Conservation (phyloP, 2,113 vertebrate species). For the Nothobranchius kuhntae region DNA sequence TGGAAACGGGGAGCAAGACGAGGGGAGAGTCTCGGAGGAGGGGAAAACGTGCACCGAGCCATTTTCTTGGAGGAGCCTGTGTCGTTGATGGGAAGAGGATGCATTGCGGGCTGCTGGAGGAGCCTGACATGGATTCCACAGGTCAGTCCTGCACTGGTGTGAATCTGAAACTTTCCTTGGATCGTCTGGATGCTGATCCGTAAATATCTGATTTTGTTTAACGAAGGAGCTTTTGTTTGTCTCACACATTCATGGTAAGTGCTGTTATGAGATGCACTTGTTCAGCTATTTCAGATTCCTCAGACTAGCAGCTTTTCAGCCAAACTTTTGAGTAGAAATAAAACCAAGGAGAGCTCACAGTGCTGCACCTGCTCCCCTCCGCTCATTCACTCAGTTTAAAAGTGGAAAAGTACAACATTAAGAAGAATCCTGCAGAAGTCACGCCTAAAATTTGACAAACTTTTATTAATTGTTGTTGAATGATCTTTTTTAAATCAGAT, state of each 20-base stretch:
- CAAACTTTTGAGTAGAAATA: not conserved
- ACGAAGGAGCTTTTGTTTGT: slow-evolving; percentile 1
- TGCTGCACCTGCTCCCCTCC: slow-evolving; percentile 27
- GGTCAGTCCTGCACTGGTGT: slow-evolving; percentile 84
- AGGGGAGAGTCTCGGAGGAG: slow-evolving; percentile 65
- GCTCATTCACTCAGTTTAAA: not conserved
- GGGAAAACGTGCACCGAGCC: slow-evolving; percentile 73
- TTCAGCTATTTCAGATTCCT: not conserved
- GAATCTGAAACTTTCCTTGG: slow-evolving; percentile 35
- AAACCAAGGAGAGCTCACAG: slow-evolving; percentile 3
- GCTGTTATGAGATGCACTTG: slow-evolving; percentile 1
- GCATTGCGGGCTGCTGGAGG: slow-evolving; percentile 99
- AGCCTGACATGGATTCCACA: slow-evolving; percentile 99
- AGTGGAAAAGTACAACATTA: not conserved
- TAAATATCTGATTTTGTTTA: not conserved
- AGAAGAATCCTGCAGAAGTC: not conserved
- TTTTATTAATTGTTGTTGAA: no score
- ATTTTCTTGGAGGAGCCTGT: slow-evolving; percentile 85
- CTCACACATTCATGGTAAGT: not conserved
- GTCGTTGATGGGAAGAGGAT: slow-evolving; percentile 98
- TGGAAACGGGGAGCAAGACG: slow-evolving; percentile 64
- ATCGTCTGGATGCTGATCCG: slow-evolving; percentile 28
- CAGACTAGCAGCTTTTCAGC: not conserved
- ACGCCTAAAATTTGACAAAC: not conserved
- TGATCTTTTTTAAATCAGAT: no score